These are phyloP conservation scores for Hartigia nigra DNA, from an alignment of 2,888 invertebrate genomes.

Conservation along the genomic window DNA sequence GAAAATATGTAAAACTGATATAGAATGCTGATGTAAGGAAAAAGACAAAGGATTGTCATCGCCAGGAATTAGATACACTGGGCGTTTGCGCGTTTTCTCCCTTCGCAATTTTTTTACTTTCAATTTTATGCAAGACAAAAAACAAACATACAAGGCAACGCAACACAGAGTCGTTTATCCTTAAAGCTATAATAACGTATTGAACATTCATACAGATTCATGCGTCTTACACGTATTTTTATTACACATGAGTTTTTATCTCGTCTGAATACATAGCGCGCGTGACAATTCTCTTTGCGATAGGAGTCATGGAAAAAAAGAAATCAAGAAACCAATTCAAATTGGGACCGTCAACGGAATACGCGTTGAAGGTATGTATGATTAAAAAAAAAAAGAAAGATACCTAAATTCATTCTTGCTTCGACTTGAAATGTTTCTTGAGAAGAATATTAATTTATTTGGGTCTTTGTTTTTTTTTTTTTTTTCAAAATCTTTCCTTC, in stretches of 20 bases:
- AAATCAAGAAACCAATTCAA: not conserved
- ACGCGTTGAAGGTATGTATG: not conserved
- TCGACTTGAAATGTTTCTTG: not conserved
- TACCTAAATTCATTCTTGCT: not conserved
- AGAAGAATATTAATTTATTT: too few relatives aligned
- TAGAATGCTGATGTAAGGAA: not conserved
- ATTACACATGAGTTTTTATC: not conserved
- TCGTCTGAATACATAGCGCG: not conserved
- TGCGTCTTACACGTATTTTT: not conserved
- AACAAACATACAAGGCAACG: not conserved
- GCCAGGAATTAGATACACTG: not conserved
- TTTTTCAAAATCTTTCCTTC: too few relatives aligned
- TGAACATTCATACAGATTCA: not conserved
- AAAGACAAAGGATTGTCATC: not conserved
- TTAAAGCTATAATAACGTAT: not conserved
- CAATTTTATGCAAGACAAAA: not conserved
- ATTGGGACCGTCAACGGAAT: not conserved
- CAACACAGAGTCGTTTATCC: not conserved
- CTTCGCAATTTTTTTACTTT: not conserved
- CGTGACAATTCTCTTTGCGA: not conserved
- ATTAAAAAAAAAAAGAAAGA: not conserved
- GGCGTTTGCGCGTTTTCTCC: not conserved
- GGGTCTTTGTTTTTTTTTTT: too few relatives aligned
- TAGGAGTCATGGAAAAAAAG: not conserved
- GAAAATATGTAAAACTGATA: not conserved